phyloP scores from a whole-genome alignment of 2,797 vertebrate genomes.

The Argentina silus region DNA sequence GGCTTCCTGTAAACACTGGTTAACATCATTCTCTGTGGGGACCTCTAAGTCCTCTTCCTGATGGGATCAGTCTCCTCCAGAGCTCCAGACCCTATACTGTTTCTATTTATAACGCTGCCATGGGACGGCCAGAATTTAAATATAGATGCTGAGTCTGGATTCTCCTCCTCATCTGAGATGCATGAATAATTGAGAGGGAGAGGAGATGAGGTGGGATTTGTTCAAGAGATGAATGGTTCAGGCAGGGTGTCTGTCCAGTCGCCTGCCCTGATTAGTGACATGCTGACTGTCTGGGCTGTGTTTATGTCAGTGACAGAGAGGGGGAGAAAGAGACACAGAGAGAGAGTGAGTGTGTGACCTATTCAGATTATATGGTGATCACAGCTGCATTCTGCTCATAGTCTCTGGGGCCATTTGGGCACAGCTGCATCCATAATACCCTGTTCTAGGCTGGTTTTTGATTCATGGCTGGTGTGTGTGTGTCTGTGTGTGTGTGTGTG shows the following conservation, averaged over 20 bases:
- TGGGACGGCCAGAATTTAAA: conserved; percentile 76
- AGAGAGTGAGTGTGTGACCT: not conserved
- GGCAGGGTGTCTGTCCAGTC: conserved; percentile 43
- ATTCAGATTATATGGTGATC: not conserved
- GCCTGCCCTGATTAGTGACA: conserved; percentile 49
- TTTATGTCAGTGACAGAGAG: conserved; percentile 39
- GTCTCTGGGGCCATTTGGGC: conserved; percentile 10
- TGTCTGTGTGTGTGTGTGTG: not conserved
- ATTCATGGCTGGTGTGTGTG: conserved; percentile 6
- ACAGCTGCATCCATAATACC: conserved; percentile 6
- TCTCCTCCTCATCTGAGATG: conserved; percentile 78
- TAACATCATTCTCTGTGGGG: not conserved
- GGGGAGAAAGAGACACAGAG: conserved; percentile 25
- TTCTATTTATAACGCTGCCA: conserved; percentile 77
- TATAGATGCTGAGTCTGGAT: conserved; percentile 82
- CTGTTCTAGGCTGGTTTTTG: not conserved
- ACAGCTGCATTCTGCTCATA: conserved; percentile 7
- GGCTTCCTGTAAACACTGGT: conserved; percentile 19
- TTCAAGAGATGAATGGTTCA: conserved; percentile 71
- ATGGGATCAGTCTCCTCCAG: conserved; percentile 54
- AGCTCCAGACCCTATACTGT: conserved; percentile 59
- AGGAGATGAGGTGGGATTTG: conserved; percentile 75
- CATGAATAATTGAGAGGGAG: conserved; percentile 81
- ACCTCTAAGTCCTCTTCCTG: conserved; percentile 33
- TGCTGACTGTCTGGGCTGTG: conserved; percentile 30